These are phyloP conservation scores for Yponomeuta evonymella DNA, from an alignment of 2,888 invertebrate genomes.

Conservation along the genomic window DNA sequence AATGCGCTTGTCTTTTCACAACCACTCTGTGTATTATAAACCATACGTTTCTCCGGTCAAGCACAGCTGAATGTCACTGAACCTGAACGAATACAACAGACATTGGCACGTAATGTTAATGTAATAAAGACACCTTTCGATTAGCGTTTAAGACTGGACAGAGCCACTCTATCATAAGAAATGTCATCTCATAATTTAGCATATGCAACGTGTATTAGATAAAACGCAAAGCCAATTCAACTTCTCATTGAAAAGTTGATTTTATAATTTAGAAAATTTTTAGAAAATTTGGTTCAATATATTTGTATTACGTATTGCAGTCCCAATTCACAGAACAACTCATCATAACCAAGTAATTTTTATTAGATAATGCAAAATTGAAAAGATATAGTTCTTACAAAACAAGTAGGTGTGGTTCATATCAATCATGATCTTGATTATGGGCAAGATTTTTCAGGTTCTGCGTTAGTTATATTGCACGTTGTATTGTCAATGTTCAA, in stretches of 20 bases:
- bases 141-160: constrained; percentile 30
- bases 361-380: too few species aligned
- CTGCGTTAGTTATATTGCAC: background rate
- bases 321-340: too few species aligned
- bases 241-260: too few species aligned
- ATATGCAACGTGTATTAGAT: constrained; percentile 24
- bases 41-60: constrained; percentile 49
- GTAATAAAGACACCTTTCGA: constrained; percentile 38
- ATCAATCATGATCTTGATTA: too few species aligned
- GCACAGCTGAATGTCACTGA: constrained; percentile 64
- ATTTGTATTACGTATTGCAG: too few species aligned
- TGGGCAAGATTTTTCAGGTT: background rate
- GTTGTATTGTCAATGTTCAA: constrained; percentile 42
- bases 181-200: constrained; percentile 50
- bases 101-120: constrained; percentile 52
- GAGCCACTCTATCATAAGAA: constrained; percentile 44
- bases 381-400: too few species aligned
- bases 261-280: too few species aligned
- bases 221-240: too few species aligned
- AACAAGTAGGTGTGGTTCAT: too few species aligned
- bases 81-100: constrained; percentile 27
- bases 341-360: too few species aligned
- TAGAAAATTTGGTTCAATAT: too few species aligned
- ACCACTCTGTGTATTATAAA: constrained; percentile 59
- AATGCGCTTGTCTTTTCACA: constrained; percentile 67